Evolutionary conservation across 2,888 invertebrate species (phyloP).

Genomic region (Drosophila picticornis): DNA sequence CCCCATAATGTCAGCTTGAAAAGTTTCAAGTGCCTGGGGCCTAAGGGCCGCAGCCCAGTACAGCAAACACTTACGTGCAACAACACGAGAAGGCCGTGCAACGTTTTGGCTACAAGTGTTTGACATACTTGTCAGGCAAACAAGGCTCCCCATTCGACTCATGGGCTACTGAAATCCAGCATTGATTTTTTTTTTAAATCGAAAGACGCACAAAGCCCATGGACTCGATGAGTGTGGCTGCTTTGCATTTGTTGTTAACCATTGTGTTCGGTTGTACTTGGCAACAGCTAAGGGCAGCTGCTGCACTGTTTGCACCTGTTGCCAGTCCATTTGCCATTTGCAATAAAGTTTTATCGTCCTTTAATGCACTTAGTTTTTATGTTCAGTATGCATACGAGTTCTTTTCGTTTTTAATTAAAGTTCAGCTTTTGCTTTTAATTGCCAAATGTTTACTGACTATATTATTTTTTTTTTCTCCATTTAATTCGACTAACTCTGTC

Average conservation of each 20-base stretch:
- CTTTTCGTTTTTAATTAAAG: constrained; percentile 36
- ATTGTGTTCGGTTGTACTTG: constrained; percentile 56
- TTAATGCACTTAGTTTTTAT: constrained; percentile 51
- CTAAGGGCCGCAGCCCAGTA: constrained; percentile 25
- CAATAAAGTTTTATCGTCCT: constrained; percentile 8
- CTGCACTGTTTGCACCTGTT: constrained; percentile 56
- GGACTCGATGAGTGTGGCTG: constrained; percentile 8
- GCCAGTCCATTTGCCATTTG: constrained; percentile 27
- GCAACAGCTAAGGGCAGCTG: constrained; percentile 4
- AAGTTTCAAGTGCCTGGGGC: constrained; percentile 59
- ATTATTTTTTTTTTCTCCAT: constrained; percentile 37
- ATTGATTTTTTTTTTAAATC: constrained; percentile 56
- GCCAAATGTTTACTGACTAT: constrained; percentile 6
- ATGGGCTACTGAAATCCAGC: constrained; percentile 13
- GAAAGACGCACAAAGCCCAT: constrained; percentile 3
- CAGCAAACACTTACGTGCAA: constrained; percentile 17
- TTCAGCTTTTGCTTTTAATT: constrained; percentile 35
- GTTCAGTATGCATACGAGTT: constrained; percentile 35
- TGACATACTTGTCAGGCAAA: constrained; percentile 54
- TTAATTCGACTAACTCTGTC: constrained; percentile 31
- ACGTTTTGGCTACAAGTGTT: constrained; percentile 67
- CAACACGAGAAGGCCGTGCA: constrained; percentile 30
- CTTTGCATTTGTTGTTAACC: constrained; percentile 18
- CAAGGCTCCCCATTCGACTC: constrained; percentile 7
- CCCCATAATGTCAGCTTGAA: constrained; percentile 42